Evolutionary conservation across 2,113 vertebrate genomes (phyloP).

Genomic region (Odontesthes bonariensis): DNA sequence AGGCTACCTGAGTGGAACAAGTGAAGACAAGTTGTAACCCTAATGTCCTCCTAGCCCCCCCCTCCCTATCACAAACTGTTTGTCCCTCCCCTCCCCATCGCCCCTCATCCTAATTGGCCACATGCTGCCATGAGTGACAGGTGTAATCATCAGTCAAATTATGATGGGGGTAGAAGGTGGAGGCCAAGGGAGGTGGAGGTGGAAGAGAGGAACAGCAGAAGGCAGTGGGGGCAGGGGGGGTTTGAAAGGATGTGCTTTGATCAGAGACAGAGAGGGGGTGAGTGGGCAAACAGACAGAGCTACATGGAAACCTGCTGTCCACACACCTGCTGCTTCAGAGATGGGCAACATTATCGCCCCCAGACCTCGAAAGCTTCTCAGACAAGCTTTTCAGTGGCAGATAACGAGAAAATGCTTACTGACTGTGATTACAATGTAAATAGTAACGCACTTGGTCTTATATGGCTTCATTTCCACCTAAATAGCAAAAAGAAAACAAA

Average conservation of each 20-base stretch:
- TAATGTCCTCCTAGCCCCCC: conserved; percentile 22
- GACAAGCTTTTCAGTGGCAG: conserved; percentile 3
- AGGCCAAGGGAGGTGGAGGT: conserved; percentile 52
- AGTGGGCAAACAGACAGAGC: conserved; percentile 67
- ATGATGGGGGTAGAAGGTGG: conserved; percentile 66
- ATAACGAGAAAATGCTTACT: conserved; percentile 3
- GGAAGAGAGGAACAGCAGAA: conserved; percentile 60
- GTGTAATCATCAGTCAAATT: conserved; percentile 88
- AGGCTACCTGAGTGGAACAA: conserved; percentile 45
- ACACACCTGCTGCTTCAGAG: conserved; percentile 78
- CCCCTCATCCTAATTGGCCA: conserved; percentile 81
- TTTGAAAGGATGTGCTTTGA: conserved; percentile 76
- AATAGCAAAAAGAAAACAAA: background rate
- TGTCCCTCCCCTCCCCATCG: conserved; percentile 50
- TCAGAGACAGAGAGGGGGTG: conserved; percentile 71
- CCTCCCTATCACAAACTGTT: conserved; percentile 34
- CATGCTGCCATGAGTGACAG: conserved; percentile 86
- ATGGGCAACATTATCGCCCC: conserved; percentile 58
- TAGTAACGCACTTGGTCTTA: conserved; percentile 22
- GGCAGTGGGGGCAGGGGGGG: conserved; percentile 47
- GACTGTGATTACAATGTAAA: conserved; percentile 20
- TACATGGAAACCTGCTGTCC: conserved; percentile 81
- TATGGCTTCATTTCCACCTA: conserved; percentile 4
- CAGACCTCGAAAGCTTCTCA: conserved; percentile 41
- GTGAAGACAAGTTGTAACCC: conserved; percentile 49